Base-by-base conservation (phyloP, 1,140 invertebrate species). In the Trissolcus basalis region DNA sequence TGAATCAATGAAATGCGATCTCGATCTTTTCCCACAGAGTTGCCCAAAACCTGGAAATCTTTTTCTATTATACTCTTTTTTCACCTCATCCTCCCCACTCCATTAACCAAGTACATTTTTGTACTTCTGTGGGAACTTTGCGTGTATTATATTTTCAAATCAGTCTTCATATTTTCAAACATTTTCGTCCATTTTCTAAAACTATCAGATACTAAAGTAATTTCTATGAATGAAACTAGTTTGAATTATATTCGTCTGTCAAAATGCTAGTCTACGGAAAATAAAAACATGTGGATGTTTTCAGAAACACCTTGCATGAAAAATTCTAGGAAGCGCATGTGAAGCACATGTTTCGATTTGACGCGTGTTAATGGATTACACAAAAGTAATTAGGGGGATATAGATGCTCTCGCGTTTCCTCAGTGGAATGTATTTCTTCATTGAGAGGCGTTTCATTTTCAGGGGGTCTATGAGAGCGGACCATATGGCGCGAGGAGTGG, bases 11-110 rank as follows among this genome's bases (percentile, higher is more conserved):
- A 63, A 65, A 61, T 16, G 55, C 43, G 73, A 77, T 82, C 78
- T 83, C 56, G 78, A 74, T 85, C 71, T 61, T 82, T 87, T 86
- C 85, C 83, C 85, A 87, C 85, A 86, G 78, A 81, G 50, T 84
- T 82, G 74, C 76, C 79, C 68, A 79, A 86, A 86, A 84, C 68
- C 78, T 83, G 81, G 82, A 87, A 87, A 86, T 65, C 79, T 80
- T 84, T 82, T 85, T 50, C 15, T 35, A 10, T 81, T 80, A 85
- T 83, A 85, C 78, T 81, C 58, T 69, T 79, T 83, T n/a, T n/a
- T n/a, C n/a, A n/a, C n/a, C n/a, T n/a, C n/a, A n/a, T n/a, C n/a
- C n/a, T n/a, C n/a, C n/a, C n/a, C n/a, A n/a, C n/a, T n/a, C n/a
- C n/a, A n/a, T n/a, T n/a, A n/a, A n/a, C n/a, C n/a, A n/a, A n/a